Base-by-base conservation (phyloP, 2,888 invertebrate species). In the Mamestra brassicae region DNA sequence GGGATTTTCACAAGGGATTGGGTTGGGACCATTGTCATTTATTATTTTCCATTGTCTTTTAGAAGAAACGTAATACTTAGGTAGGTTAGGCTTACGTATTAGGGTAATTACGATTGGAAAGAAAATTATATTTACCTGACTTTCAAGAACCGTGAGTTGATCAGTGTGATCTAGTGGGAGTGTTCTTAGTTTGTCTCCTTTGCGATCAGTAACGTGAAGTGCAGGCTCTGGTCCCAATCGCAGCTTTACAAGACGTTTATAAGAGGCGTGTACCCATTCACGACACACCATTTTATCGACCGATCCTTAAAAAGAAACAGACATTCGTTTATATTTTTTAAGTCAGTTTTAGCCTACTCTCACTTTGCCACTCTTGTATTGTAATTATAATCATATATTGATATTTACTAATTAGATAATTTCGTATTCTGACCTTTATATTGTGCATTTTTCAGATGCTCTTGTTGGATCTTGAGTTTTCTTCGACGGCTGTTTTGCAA, bases 211-310 rank as follows among this genome's bases (percentile, higher is more conserved):
- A 2, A 99, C 98, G 87, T 98, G 98, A 26, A 99, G 97, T 0
- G 98, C 98, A 0, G 98, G 97, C 91, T 99, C 99, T 0, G 99
- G 99, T 0, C 99, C 99, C 87, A 99, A 98, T 84, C 98, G 98
- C 0, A 99, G 97, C 88, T 99, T 99, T 0, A 99, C 99, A 58
- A 98, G 93, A 0, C 99, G 97, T 88, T 98, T 98, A 93, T 99
- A 98, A 86, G 99, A 98, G 2, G 99, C 99, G 90, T 99, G 99
- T 34, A 99, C 97, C 99, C 99, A 99, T 93, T 99, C 99, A 50
- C 99, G 98, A 60, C 99, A 99, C 63, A 98, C 97, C 98, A 99
- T 98, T 91, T 99, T 99, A 90, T 99, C 99, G 0, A 98, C 98
- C 7, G 98, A 97, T 1, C 98, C 97, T 95, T 78, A 2, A 77